Conservation (phyloP, 2,797 vertebrate genomes). For the Enteromius thamalakanensis region DNA sequence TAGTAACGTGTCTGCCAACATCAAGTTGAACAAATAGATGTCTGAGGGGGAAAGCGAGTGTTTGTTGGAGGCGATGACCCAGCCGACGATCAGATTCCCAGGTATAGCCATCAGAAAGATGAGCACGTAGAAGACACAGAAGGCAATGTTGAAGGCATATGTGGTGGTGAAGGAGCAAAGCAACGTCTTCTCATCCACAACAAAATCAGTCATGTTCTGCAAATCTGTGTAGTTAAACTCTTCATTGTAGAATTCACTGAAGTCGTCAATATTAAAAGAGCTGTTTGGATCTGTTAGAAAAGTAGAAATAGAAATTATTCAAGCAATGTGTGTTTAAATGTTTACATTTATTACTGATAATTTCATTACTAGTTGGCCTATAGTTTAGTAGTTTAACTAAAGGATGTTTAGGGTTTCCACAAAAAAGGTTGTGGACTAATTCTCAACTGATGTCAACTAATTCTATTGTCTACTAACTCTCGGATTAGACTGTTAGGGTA, state of each 20-base stretch:
- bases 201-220: background rate
- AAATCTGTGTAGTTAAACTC: conserved; percentile 53
- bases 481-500: too few species aligned
- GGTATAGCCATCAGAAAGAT: conserved; percentile 77
- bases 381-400: background rate
- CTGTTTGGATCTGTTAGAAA: conserved; percentile 48
- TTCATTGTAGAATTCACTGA: background rate
- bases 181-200: background rate
- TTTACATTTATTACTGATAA: background rate
- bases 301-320: background rate
- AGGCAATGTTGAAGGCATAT: background rate
- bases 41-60: conserved; percentile 71
- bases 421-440: too few species aligned
- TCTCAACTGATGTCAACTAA: too few species aligned
- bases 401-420: background rate
- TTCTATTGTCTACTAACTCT: too few species aligned
- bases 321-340: background rate
- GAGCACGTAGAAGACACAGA: conserved; percentile 55
- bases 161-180: conserved; percentile 11
- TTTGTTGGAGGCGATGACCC: conserved; percentile 70
- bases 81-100: conserved; percentile 75
- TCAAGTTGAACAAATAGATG: conserved; percentile 78
- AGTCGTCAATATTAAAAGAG: background rate
- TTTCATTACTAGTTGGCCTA: too few species aligned
- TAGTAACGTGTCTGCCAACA: conserved; percentile 75